These are phyloP conservation scores for Ashinkailepas kermadecensis DNA, from an alignment of 2,888 invertebrate genomes.

Conservation along the genomic window DNA sequence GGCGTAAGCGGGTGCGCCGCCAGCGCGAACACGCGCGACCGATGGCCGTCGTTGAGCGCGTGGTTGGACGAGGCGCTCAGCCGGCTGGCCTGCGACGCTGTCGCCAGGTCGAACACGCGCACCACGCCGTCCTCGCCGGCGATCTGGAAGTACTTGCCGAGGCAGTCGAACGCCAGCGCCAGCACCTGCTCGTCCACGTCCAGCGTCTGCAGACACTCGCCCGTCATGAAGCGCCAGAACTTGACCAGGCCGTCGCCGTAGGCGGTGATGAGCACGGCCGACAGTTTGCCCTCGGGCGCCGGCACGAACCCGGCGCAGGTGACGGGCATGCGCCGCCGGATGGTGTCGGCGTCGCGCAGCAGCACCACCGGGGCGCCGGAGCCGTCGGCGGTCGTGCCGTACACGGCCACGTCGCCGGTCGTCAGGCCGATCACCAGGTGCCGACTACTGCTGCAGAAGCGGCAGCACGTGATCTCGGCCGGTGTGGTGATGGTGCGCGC, in stretches of 20 bases:
- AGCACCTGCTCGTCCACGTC: conserved; percentile 57
- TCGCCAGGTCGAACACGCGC: conserved; percentile 61
- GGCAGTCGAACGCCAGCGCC: conserved; percentile 55
- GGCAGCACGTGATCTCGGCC: background rate
- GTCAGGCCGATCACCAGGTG: background rate
- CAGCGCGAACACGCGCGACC: conserved; percentile 56
- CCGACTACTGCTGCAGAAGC: background rate
- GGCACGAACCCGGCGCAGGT: conserved; percentile 5
- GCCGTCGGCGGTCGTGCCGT: background rate
- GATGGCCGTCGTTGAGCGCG: conserved; percentile 51
- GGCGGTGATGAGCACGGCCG: background rate
- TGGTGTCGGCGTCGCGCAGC: background rate
- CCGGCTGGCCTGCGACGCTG: conserved; percentile 34
- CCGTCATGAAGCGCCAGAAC: conserved; percentile 59
- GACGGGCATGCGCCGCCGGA: background rate
- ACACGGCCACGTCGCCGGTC: background rate
- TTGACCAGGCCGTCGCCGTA: conserved; percentile 53
- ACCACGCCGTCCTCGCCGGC: conserved; percentile 57
- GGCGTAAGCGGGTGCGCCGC: conserved; percentile 53
- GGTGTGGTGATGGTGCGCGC: background rate
- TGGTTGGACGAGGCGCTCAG: conserved; percentile 2
- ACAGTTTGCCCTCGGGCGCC: background rate
- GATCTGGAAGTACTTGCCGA: conserved; percentile 51
- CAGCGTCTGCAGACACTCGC: conserved; percentile 56
- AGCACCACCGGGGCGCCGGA: background rate